A percentile compares a stretch with the other conserved stretches of the same genome.
Evolutionary conservation across 2,888 invertebrate genomes (phyloP).

Genomic region (Cephus runcator): DNA sequence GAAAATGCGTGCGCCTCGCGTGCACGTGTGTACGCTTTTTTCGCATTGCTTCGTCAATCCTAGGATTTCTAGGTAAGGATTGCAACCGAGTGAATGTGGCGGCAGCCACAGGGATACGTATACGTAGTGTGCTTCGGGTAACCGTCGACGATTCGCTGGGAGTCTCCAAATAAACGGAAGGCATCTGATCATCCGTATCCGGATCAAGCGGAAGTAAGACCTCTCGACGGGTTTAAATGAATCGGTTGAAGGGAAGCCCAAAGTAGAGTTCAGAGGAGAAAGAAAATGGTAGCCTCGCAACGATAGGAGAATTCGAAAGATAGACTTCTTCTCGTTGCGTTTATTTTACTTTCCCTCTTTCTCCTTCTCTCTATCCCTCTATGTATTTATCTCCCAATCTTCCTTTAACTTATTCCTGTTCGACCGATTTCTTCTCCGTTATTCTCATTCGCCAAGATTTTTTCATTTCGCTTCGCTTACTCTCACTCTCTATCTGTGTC

Average conservation of each 20-base stretch:
- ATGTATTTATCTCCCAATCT: neutral
- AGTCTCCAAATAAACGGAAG: neutral
- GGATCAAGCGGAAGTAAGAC: neutral
- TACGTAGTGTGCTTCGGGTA: neutral
- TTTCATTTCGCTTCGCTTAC: neutral
- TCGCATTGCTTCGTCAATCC: neutral
- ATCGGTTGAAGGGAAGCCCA: neutral
- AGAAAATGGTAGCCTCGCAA: conserved; percentile 27
- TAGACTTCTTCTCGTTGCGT: neutral
- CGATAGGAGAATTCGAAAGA: conserved; percentile 24
- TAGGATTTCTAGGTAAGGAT: neutral
- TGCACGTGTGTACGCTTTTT: neutral
- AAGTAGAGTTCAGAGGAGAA: conserved; percentile 26
- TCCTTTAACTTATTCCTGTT: neutral
- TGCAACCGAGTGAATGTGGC: neutral
- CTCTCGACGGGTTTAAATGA: neutral
- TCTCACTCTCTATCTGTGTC: conserved; percentile 9
- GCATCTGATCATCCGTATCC: neutral
- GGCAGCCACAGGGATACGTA: neutral
- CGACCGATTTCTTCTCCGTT: neutral
- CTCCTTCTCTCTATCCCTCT: neutral
- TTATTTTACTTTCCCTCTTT: neutral
- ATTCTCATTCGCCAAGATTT: neutral
- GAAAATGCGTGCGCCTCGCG: neutral
- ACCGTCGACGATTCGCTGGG: neutral